These are phyloP conservation scores for Leptinotarsa texana DNA, from an alignment of 1,140 invertebrate species.

Conservation along the genomic window DNA sequence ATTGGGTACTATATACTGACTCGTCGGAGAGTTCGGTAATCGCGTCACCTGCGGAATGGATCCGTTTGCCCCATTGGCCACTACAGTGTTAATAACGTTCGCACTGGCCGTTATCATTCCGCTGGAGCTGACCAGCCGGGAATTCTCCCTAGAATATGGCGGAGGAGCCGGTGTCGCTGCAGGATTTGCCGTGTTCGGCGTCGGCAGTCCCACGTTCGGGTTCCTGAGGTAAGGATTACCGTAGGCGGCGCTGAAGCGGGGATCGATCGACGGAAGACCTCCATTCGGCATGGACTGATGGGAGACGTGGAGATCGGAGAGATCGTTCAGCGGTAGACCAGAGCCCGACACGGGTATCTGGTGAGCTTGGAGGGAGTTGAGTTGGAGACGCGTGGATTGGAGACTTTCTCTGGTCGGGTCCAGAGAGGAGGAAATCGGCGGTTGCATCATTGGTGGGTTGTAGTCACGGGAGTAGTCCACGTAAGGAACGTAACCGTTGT, in stretches of 20 bases:
- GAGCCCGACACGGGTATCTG: conserved; percentile 46
- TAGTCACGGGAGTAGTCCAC: conserved; percentile 84
- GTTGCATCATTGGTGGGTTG: conserved; percentile 69
- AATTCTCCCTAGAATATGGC: conserved; percentile 61
- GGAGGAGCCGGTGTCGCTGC: conserved; percentile 78
- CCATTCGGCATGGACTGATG: conserved; percentile 43
- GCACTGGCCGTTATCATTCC: conserved; percentile 52
- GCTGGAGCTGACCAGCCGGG: conserved; percentile 47
- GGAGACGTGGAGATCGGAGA: conserved; percentile 45
- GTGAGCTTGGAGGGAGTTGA: conserved; percentile 55
- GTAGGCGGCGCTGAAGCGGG: conserved; percentile 84
- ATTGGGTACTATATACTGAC: conserved; percentile 58
- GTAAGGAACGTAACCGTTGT: conserved; percentile 87
- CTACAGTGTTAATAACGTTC: conserved; percentile 49
- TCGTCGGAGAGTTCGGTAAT: conserved; percentile 58
- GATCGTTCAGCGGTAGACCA: conserved; percentile 49
- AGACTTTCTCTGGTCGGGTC: conserved; percentile 46
- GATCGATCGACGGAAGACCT: conserved; percentile 72
- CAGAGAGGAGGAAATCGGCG: conserved; percentile 53
- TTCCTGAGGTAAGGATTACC: conserved; percentile 81
- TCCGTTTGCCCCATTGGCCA: conserved; percentile 56
- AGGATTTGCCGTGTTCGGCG: conserved; percentile 71
- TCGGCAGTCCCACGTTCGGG: conserved; percentile 56
- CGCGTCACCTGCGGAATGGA: conserved; percentile 58
- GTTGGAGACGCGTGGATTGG: conserved; percentile 39